Evolutionary conservation across 2,888 invertebrate species (phyloP).

Genomic region (Ochropleura plecta): DNA sequence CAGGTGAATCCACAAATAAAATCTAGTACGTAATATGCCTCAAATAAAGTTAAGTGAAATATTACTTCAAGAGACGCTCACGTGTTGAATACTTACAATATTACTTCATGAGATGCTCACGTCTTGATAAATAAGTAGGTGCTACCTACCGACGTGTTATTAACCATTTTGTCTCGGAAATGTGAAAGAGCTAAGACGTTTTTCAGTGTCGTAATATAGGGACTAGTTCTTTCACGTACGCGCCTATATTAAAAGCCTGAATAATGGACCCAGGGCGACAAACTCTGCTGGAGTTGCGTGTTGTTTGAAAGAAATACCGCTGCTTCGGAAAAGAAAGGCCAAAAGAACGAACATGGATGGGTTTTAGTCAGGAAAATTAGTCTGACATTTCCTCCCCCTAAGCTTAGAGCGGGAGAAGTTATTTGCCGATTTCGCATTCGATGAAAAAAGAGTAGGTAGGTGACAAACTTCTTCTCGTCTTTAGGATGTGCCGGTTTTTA

Average conservation of each 20-base stretch:
- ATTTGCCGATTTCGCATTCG: no score
- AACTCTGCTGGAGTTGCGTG: background rate
- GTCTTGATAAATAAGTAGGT: background rate
- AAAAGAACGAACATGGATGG: no score
- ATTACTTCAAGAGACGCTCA: slow-evolving; percentile 7
- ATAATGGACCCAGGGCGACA: slow-evolving; percentile 3
- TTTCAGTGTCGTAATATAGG: slow-evolving; percentile 19
- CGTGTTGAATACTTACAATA: slow-evolving; percentile 8
- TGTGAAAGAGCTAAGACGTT: background rate
- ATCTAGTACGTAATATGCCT: background rate
- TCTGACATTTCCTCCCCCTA: no score
- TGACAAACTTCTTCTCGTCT: no score
- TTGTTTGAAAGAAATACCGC: no score
- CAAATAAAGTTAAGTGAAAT: slow-evolving; percentile 18
- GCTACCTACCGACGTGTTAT: slow-evolving; percentile 3
- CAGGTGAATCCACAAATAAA: background rate
- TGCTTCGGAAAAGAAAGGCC: no score
- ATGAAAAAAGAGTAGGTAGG: no score
- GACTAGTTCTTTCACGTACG: background rate
- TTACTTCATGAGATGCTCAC: slow-evolving; percentile 3
- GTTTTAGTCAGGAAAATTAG: no score
- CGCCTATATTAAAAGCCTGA: slow-evolving; percentile 19
- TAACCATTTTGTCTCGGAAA: slow-evolving; percentile 4
- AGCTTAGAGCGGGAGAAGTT: no score
- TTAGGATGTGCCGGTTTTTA: background rate